Conservation (phyloP, 1,140 invertebrate species). For the Orchestia grillus region DNA sequence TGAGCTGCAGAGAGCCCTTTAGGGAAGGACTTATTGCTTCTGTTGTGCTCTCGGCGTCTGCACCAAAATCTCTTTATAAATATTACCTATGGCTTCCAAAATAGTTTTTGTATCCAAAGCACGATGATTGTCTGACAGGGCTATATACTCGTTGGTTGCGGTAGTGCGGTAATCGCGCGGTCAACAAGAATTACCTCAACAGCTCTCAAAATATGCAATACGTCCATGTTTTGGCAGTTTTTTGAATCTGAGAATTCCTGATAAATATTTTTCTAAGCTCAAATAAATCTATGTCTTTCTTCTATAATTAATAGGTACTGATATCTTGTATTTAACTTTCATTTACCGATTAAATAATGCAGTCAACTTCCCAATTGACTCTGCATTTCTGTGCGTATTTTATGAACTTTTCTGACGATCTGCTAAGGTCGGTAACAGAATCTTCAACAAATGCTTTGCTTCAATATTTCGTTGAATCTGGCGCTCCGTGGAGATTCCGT, state of each 20-base stretch:
- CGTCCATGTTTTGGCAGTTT: not conserved
- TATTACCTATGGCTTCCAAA: not conserved
- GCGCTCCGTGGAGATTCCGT: not conserved
- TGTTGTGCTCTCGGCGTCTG: not conserved
- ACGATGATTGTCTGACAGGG: too few relatives aligned
- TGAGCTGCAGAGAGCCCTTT: not conserved
- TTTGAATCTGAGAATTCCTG: not conserved
- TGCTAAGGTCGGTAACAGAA: not conserved
- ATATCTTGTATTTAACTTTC: not conserved
- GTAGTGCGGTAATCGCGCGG: not conserved
- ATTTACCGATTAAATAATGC: not conserved
- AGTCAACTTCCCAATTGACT: not conserved
- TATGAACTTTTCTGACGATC: not conserved
- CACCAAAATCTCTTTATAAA: not conserved
- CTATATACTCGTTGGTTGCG: too few relatives aligned
- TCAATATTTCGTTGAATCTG: not conserved
- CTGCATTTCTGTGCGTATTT: not conserved
- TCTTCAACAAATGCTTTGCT: not conserved
- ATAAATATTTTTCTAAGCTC: not conserved
- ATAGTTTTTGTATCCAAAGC: not conserved
- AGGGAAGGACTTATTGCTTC: too few relatives aligned
- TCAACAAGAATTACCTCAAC: not conserved
- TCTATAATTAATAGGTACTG: not conserved
- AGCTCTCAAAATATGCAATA: not conserved
- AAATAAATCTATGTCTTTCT: not conserved